phyloP scores from a whole-genome alignment of 2,888 invertebrate genomes.

The Anagyrus pseudococci region DNA sequence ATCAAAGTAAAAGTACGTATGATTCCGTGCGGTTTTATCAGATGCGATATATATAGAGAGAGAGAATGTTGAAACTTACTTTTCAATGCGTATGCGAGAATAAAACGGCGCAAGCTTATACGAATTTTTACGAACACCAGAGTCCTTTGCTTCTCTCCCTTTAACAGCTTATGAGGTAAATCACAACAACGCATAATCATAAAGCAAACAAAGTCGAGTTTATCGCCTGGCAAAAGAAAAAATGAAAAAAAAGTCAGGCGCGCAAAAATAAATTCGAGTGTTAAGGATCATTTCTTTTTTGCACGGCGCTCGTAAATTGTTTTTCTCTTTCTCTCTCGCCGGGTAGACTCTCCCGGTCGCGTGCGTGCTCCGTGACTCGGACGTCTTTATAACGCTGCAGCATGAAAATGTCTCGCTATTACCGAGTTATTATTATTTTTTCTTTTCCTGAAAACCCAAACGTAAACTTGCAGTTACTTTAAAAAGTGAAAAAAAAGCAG shows the following conservation, averaged over 20 bases:
- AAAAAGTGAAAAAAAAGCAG: too few species aligned
- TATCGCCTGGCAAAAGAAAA: neutral
- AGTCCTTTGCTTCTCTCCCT: conserved; percentile 17
- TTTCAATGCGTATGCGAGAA: too few species aligned
- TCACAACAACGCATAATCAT: conserved; percentile 10
- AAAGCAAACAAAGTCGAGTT: conserved; percentile 27
- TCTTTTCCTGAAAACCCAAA: too few species aligned
- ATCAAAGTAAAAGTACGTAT: conserved; percentile 4
- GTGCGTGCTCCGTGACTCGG: neutral
- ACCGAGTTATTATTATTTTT: too few species aligned
- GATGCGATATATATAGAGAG: neutral
- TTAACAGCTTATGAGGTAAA: conserved; percentile 22
- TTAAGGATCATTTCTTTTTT: conserved; percentile 12
- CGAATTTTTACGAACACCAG: too few species aligned
- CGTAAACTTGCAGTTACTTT: too few species aligned
- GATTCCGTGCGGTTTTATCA: neutral
- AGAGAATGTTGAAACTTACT: conserved; percentile 15
- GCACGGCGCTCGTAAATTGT: neutral
- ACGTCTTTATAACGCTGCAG: too few species aligned
- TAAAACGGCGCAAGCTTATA: conserved; percentile 13
- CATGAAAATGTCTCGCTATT: too few species aligned
- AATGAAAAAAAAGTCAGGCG: neutral
- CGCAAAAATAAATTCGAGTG: neutral
- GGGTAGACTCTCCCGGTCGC: too few species aligned
- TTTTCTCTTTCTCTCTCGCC: neutral